Evolutionary conservation across 2,797 vertebrate genomes (phyloP).

Genomic region (Amniataba percoides): DNA sequence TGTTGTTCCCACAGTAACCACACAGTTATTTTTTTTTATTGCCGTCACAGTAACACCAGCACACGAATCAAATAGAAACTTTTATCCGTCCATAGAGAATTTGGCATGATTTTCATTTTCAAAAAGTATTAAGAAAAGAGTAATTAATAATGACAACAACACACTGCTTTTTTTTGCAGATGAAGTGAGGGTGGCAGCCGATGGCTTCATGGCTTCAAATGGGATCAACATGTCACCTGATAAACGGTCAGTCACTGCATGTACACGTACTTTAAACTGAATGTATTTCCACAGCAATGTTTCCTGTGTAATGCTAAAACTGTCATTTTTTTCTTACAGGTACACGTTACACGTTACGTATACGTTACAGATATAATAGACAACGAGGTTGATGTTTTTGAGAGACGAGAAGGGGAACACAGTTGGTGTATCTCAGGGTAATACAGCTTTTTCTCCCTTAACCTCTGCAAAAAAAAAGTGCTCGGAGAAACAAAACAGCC

Average conservation of each 20-base stretch:
- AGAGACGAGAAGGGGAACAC: constrained; percentile 69
- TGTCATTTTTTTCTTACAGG: constrained; percentile 47
- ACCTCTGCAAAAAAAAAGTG: not conserved
- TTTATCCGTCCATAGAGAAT: not conserved
- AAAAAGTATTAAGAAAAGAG: not conserved
- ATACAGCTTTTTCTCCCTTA: not conserved
- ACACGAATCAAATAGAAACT: not conserved
- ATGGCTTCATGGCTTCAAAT: constrained; percentile 85
- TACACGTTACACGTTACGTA: too few relatives aligned
- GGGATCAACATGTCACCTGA: constrained; percentile 92
- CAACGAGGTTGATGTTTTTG: constrained; percentile 75
- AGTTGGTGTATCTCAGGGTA: constrained; percentile 79
- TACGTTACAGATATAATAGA: constrained; percentile 77
- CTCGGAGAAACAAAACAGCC: too few relatives aligned
- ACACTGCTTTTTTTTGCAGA: constrained; percentile 79
- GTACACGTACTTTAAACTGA: not conserved
- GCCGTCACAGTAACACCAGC: not conserved
- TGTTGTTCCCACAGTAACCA: not conserved
- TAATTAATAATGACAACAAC: not conserved
- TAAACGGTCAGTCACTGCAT: constrained; percentile 78
- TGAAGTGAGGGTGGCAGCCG: constrained; percentile 87
- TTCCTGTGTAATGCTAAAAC: not conserved
- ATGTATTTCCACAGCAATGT: not conserved
- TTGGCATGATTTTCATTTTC: not conserved
- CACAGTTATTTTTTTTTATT: too few relatives aligned